These are phyloP conservation scores for Argya squamiceps DNA, from an alignment of 2,797 vertebrate genomes.

Conservation along the genomic window DNA sequence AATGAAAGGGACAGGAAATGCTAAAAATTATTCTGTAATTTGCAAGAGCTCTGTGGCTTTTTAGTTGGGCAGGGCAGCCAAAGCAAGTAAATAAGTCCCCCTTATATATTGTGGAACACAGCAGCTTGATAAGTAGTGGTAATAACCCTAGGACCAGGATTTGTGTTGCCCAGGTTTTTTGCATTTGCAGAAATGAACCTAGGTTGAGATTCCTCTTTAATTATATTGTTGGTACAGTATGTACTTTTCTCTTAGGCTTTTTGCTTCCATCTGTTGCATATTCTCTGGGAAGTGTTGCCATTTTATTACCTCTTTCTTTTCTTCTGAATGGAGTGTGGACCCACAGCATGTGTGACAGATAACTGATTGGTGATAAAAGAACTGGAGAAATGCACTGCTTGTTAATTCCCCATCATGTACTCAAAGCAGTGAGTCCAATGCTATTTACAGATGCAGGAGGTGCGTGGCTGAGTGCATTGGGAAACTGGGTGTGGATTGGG, in stretches of 20 bases:
- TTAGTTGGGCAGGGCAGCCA: not conserved
- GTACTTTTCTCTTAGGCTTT: not conserved
- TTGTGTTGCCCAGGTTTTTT: not conserved
- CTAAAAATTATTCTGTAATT: not conserved
- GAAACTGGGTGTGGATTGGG: fast-evolving
- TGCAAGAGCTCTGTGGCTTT: not conserved
- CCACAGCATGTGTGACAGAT: not conserved
- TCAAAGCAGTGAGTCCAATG: not conserved
- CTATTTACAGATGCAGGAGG: not conserved
- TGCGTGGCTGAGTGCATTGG: not conserved
- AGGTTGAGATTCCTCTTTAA: not conserved
- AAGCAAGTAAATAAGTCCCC: not conserved
- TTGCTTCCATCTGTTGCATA: not conserved
- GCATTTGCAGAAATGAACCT: not conserved
- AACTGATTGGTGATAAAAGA: not conserved
- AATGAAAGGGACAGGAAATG: not conserved
- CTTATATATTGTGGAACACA: not conserved
- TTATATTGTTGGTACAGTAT: not conserved
- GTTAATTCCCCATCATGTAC: not conserved
- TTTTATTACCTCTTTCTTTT: not conserved
- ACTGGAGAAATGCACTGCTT: not conserved
- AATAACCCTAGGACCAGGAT: not conserved
- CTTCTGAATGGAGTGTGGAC: fast-evolving
- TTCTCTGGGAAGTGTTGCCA: not conserved
- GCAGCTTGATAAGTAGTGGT: not conserved